phyloP scores from a whole-genome alignment of 2,888 invertebrate species.

The Drosophila histrio region DNA sequence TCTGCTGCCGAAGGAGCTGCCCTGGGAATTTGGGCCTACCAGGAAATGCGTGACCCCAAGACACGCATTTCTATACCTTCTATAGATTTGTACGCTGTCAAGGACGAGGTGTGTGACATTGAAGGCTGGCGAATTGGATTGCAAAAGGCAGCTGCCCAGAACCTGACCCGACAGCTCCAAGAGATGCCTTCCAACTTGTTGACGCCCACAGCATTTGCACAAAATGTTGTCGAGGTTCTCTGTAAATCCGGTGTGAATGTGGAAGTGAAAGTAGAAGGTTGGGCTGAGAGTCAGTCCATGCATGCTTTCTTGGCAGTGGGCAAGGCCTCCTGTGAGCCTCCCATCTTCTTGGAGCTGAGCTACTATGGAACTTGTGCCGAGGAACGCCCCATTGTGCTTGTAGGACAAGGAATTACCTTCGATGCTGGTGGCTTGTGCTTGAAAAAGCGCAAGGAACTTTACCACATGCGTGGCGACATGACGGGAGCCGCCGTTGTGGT shows the following conservation, averaged over 20 bases:
- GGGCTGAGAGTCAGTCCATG: conserved; percentile 92
- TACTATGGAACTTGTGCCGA: conserved; percentile 88
- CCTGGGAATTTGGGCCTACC: conserved; percentile 89
- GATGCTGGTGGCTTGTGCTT: conserved; percentile 91
- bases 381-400: conserved; percentile 89
- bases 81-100: conserved; percentile 85
- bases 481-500: conserved; percentile 92
- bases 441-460: conserved; percentile 83
- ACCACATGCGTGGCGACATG: conserved; percentile 92
- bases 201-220: conserved; percentile 91
- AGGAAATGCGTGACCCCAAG: conserved; percentile 84
- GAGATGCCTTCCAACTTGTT: conserved; percentile 92
- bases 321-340: conserved; percentile 91
- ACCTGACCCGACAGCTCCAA: conserved; percentile 90
- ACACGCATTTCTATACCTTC: conserved; percentile 70
- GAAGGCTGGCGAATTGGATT: conserved; percentile 90
- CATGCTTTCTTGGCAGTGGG: conserved; percentile 91
- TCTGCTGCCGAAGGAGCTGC: conserved; percentile 92
- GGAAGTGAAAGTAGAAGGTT: conserved; percentile 85
- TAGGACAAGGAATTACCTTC: conserved; percentile 89
- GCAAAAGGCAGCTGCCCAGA: conserved; percentile 91
- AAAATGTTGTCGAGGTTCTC: conserved; percentile 85
- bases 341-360: conserved; percentile 91
- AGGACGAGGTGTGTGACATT: conserved; percentile 88
- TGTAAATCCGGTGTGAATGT: conserved; percentile 83